Conservation (phyloP, 2,113 vertebrate genomes). For the Vireo altiloquus region DNA sequence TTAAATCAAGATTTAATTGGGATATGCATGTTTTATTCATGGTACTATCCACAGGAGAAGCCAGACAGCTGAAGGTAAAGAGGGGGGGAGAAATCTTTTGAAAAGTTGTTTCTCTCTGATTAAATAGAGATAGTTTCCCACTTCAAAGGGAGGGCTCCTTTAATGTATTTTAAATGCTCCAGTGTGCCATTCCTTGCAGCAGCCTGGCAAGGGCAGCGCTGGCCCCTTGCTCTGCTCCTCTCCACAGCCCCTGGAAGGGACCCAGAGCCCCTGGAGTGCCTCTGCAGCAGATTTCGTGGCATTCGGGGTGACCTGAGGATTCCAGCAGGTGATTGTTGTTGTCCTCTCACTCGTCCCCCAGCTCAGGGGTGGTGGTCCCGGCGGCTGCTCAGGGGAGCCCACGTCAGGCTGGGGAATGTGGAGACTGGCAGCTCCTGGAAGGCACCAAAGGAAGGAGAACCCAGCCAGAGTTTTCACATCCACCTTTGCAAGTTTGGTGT, state of each 20-base stretch:
- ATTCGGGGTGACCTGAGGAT: accelerated
- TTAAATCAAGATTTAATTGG: conserved; percentile 90
- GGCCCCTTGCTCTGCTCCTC: background rate
- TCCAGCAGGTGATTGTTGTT: accelerated
- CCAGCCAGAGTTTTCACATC: background rate
- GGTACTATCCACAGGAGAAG: conserved; percentile 81
- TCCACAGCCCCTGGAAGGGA: background rate
- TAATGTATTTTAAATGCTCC: conserved; percentile 81
- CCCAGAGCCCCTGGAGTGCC: background rate
- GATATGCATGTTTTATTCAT: conserved; percentile 87
- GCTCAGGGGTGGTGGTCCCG: background rate
- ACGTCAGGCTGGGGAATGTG: accelerated
- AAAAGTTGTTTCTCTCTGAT: conserved; percentile 85
- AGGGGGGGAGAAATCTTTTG: conserved; percentile 68
- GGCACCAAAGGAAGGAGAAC: background rate
- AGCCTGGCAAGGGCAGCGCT: background rate
- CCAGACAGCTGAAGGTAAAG: conserved; percentile 81
- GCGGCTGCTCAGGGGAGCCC: accelerated
- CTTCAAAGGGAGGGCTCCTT: conserved; percentile 78
- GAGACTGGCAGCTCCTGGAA: background rate
- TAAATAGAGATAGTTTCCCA: conserved; percentile 80
- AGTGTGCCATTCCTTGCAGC: background rate
- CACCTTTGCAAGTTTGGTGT: accelerated
- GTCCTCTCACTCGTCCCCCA: accelerated
- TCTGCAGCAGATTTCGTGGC: accelerated